These are phyloP conservation scores for Hydrolagus affinis DNA, from an alignment of 2,113 vertebrate species.

Conservation along the genomic window DNA sequence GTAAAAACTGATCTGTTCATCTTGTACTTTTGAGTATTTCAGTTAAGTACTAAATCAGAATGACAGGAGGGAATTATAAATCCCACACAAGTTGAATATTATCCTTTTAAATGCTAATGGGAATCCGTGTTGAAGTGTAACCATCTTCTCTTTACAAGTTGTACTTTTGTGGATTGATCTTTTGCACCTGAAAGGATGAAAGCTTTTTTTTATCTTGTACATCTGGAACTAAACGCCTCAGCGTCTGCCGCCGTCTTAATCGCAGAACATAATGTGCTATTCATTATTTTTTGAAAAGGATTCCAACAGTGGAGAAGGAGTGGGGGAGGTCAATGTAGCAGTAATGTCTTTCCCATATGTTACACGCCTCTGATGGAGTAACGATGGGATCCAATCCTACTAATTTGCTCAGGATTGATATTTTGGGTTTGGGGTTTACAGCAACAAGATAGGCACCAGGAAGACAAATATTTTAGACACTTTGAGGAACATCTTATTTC, in stretches of 20 bases:
- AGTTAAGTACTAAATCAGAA: neutral
- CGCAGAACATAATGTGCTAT: neutral
- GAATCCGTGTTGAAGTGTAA: neutral
- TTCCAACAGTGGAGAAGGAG: neutral
- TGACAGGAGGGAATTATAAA: slow-evolving; percentile 10
- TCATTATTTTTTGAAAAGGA: neutral
- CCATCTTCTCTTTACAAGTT: slow-evolving; percentile 1
- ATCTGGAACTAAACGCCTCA: neutral
- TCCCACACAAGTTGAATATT: neutral
- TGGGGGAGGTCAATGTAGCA: neutral
- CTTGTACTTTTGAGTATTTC: neutral
- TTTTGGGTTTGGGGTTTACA: too few species aligned
- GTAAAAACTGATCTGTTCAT: neutral
- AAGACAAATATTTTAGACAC: neutral
- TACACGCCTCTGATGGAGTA: neutral
- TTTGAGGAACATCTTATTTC: neutral
- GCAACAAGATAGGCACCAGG: neutral
- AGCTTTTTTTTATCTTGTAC: neutral
- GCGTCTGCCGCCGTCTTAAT: neutral
- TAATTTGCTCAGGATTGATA: neutral
- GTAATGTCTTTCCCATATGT: neutral
- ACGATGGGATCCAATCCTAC: neutral
- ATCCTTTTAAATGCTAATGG: slow-evolving; percentile 19
- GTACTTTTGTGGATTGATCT: slow-evolving; percentile 16
- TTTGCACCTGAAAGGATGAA: neutral